A percentile compares a stretch with the other conserved stretches of the same genome.
Evolutionary conservation across 1,140 invertebrate genomes (phyloP).

Genomic region (Daktulosphaira vitifoliae): DNA sequence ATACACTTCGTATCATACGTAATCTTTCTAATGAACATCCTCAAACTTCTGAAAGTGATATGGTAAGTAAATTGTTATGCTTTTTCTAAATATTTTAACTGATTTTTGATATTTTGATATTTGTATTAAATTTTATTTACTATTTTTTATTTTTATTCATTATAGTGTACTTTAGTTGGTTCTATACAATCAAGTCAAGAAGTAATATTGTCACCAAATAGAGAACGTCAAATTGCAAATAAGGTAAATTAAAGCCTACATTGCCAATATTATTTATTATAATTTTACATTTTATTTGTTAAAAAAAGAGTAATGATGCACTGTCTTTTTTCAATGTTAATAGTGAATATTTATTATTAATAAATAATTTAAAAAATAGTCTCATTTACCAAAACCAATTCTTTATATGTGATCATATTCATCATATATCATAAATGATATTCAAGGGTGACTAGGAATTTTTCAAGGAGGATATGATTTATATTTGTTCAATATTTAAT

Average conservation of each 20-base stretch:
- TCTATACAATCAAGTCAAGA: conserved; percentile 83
- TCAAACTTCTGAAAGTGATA: conserved; percentile 26
- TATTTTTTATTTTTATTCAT: no score
- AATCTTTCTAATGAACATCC: conserved; percentile 17
- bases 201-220: conserved; percentile 77
- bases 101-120: no score
- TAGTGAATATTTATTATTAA: no score
- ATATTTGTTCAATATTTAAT: no score
- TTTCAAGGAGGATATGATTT: no score
- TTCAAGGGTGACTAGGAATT: no score
- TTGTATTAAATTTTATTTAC: no score
- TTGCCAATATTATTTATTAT: not conserved
- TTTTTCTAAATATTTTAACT: no score
- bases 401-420: no score
- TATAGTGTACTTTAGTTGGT: conserved; percentile 75
- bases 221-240: conserved; percentile 61
- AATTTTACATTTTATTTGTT: not conserved
- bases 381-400: no score
- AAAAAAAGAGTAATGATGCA: conserved; percentile 17
- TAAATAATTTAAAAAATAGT: no score
- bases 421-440: no score
- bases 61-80: conserved; percentile 26
- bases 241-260: not conserved
- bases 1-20: conserved; percentile 27
- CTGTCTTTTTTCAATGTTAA: conserved; percentile 25